A percentile compares a stretch with the other conserved stretches of the same genome.
phyloP scores from a whole-genome alignment of 2,888 invertebrate species.

The Adelphocoris suturalis region DNA sequence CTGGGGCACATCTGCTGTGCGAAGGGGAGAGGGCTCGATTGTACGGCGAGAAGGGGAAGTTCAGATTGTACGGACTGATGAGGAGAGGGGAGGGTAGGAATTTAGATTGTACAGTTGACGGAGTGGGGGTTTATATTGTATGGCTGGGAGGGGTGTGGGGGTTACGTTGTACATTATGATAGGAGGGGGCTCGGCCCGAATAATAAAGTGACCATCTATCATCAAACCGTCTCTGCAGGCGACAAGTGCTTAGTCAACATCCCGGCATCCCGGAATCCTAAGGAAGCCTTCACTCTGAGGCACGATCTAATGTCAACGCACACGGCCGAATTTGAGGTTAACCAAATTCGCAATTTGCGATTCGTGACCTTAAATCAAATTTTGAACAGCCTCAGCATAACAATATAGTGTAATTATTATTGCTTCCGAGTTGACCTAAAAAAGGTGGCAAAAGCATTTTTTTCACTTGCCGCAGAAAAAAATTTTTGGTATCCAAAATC shows the following conservation, averaged over 20 bases:
- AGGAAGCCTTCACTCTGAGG: background rate
- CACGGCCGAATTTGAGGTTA: background rate
- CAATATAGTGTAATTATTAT: too few species aligned
- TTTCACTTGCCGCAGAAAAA: too few species aligned
- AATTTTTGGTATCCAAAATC: too few species aligned
- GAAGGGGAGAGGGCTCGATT: background rate
- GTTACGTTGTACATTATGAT: conserved; percentile 16
- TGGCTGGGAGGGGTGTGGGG: background rate
- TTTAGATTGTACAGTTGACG: background rate
- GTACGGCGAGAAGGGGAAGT: background rate
- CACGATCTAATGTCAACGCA: background rate
- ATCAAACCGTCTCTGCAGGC: conserved; percentile 24
- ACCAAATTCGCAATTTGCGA: background rate
- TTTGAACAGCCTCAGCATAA: too few species aligned
- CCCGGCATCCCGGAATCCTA: background rate
- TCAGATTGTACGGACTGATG: background rate
- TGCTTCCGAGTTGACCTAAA: too few species aligned
- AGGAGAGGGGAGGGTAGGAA: too few species aligned
- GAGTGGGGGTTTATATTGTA: background rate
- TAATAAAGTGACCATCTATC: conserved; percentile 42
- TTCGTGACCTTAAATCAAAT: too few species aligned
- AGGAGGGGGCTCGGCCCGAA: background rate
- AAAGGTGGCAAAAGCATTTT: too few species aligned
- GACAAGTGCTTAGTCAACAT: conserved; percentile 39
- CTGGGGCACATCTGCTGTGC: background rate